A percentile compares a stretch with the other conserved stretches of the same genome.
These are phyloP conservation scores for Puma concolor DNA, from an alignment of 2,113 vertebrate genomes.

Conservation along the genomic window DNA sequence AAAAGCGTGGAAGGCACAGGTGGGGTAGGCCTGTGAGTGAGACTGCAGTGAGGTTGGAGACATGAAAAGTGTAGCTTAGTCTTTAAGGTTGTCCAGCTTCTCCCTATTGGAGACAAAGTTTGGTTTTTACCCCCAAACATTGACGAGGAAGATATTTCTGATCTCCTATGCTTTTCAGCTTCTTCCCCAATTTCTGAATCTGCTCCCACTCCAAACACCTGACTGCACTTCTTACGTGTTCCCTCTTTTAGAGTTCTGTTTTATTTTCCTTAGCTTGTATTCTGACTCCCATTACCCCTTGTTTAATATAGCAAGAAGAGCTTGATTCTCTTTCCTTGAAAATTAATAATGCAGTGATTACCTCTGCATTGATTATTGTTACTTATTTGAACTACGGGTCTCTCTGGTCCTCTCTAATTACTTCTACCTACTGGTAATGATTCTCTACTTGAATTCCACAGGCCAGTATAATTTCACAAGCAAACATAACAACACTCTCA, in stretches of 20 bases:
- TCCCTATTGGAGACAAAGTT: not conserved
- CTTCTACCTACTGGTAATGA: conserved; percentile 8
- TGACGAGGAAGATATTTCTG: not conserved
- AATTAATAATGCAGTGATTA: conserved; percentile 7
- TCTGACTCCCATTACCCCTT: not conserved
- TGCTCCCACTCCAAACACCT: not conserved
- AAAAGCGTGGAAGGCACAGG: not conserved
- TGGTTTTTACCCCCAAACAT: not conserved
- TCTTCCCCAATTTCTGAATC: not conserved
- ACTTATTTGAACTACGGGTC: conserved; percentile 7
- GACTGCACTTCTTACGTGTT: not conserved
- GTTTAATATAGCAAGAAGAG: not conserved
- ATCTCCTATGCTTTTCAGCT: not conserved
- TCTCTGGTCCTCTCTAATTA: not conserved
- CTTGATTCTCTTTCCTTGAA: not conserved
- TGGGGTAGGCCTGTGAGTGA: not conserved
- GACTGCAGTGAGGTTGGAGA: not conserved
- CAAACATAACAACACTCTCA: not conserved
- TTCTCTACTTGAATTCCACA: not conserved
- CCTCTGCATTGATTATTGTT: conserved; percentile 7
- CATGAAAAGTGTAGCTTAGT: not conserved
- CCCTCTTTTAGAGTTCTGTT: not conserved
- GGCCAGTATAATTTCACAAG: not conserved
- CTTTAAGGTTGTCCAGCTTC: not conserved
- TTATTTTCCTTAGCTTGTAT: not conserved